Evolutionary conservation across 2,113 vertebrate genomes (phyloP).

Genomic region (Lipotes vexillifer): DNA sequence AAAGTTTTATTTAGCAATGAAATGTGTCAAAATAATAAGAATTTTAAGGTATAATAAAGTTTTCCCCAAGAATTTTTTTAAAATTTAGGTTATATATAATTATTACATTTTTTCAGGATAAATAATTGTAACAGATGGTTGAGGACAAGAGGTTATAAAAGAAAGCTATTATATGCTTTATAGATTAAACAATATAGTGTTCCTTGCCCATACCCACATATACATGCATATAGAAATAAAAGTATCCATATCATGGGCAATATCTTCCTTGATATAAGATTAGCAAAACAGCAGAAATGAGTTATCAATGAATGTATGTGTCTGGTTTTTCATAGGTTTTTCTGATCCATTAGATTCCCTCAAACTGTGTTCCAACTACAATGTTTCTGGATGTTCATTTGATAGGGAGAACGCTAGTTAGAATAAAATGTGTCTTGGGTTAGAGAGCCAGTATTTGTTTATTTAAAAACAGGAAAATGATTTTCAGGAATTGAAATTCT

Average conservation of each 20-base stretch:
- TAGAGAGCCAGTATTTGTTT: background rate
- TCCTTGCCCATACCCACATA: background rate
- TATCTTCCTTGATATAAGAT: background rate
- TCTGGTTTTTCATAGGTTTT: background rate
- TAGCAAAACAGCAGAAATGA: background rate
- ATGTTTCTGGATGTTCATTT: background rate
- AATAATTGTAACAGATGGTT: slow-evolving; percentile 22
- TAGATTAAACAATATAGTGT: background rate
- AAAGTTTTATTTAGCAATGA: slow-evolving; percentile 71
- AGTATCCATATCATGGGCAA: background rate
- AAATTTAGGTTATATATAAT: slow-evolving; percentile 10
- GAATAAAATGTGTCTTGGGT: background rate
- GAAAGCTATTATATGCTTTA: slow-evolving; percentile 8
- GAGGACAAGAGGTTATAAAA: background rate
- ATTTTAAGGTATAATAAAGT: slow-evolving; percentile 64
- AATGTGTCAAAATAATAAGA: slow-evolving; percentile 67
- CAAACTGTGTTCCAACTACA: background rate
- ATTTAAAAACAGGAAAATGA: background rate
- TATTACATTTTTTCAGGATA: slow-evolving; percentile 33
- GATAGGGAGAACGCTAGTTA: background rate
- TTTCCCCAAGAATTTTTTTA: slow-evolving; percentile 19
- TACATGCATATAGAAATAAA: background rate
- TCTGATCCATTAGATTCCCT: background rate
- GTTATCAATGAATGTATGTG: background rate
- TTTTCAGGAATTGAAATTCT: background rate